Base-by-base conservation (phyloP, 2,888 invertebrate genomes). In the Drosophila heteroneura region DNA sequence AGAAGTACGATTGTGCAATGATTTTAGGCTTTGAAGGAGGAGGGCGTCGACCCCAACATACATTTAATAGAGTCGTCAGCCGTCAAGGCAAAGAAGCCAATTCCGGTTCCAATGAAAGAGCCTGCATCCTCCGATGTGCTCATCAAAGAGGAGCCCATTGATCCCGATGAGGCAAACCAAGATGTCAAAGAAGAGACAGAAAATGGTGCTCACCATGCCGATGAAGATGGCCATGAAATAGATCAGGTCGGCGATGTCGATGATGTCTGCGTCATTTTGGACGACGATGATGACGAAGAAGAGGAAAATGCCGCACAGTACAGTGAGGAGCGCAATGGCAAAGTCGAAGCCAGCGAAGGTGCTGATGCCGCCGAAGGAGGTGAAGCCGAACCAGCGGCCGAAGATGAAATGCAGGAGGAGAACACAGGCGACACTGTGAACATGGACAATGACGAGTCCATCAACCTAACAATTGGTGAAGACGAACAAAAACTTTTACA, bases 381-480 rank as follows among this genome's bases (percentile, higher is more conserved):
- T 9, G 92, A 81, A 44, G 26, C 41, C 9, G 53, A 30, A 14
- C 57, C 58, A 7, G 44, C 68, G 1, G 67, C 52, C 1, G 83
- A 84, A 4, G 82, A 83, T 12, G 87, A 85, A 22, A 82, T 78
- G 49, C 73, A 67, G 44, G 89, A 91, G 62, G 90, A 90, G 37
- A 83, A 83, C 41, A 80, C 85, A 28, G 85, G 81, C 5, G 91
- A 92, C 41, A 85, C 84, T 59, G 92, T 86, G 12, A 91, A 90
- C 61, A 92, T 91, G 79, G 96, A 96, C 91, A 96, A 96, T 80
- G 97, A 97, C 89, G 97, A 97, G 93, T 96, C 97, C 44, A 96
- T 97, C 70, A 96, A 97, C 92, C 94, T 97, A 83, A 96, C 96
- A 70, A 95, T 97, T 92, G 97, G 96, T 49, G 97, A 97, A 93